Percentiles rank a stretch among this genome's conserved stretches.
phyloP scores from a whole-genome alignment of 2,888 invertebrate species.

The Chrysodeixis includens region DNA sequence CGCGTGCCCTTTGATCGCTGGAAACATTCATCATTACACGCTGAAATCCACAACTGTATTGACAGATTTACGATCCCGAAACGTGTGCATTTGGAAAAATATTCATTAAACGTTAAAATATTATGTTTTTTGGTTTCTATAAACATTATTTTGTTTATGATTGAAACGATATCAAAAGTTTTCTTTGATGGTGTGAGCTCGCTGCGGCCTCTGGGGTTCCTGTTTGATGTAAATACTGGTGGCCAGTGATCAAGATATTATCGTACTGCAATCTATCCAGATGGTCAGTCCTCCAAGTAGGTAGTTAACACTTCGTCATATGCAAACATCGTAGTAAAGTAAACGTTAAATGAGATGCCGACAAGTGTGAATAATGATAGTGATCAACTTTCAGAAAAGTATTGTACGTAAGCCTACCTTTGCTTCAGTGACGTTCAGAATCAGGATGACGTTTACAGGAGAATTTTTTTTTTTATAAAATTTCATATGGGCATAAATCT shows the following conservation, averaged over 20 bases:
- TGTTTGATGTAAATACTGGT: constrained; percentile 49
- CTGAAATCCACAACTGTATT: constrained; percentile 63
- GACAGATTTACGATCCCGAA: constrained; percentile 66
- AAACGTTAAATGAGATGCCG: no score
- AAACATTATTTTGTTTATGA: constrained; percentile 60
- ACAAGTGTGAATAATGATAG: no score
- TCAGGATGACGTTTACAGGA: no score
- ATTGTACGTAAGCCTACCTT: no score
- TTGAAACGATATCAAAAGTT: constrained; percentile 55
- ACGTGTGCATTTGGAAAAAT: constrained; percentile 59
- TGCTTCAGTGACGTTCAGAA: no score
- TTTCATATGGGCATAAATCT: no score
- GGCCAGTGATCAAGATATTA: constrained; percentile 37
- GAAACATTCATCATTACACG: constrained; percentile 65
- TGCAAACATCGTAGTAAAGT: no score
- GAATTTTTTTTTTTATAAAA: no score
- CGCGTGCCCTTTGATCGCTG: constrained; percentile 64
- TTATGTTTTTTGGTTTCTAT: constrained; percentile 53
- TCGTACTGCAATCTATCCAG: constrained; percentile 24
- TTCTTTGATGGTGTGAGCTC: constrained; percentile 49
- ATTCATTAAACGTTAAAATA: constrained; percentile 56
- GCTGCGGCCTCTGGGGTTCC: constrained; percentile 32
- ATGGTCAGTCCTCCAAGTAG: not conserved
- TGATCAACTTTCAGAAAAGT: no score
- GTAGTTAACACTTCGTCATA: not conserved